Conservation (phyloP, 1,140 invertebrate genomes). For the Drosophila sp. region DNA sequence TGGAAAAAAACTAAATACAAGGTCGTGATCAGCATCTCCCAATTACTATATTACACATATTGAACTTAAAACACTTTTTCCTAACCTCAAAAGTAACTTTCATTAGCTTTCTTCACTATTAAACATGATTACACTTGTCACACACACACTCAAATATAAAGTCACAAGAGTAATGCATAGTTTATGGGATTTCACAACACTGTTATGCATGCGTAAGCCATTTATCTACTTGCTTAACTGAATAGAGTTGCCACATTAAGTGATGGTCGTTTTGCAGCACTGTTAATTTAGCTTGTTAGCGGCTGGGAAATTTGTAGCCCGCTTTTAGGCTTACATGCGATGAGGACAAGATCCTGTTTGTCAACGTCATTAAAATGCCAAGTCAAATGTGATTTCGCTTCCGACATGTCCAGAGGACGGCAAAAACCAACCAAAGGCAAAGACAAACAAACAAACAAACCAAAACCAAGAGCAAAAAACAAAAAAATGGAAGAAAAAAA, state of each 20-base stretch:
- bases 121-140: too few relatives aligned
- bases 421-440: conserved; percentile 12
- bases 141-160: too few relatives aligned
- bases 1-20: too few relatives aligned
- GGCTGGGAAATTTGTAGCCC: background rate
- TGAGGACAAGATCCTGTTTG: conserved; percentile 48
- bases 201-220: background rate
- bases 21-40: too few relatives aligned
- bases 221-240: background rate
- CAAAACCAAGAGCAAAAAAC: conserved; percentile 23
- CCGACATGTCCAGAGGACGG: conserved; percentile 4
- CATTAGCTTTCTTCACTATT: too few relatives aligned
- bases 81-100: too few relatives aligned
- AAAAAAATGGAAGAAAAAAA: conserved; percentile 52
- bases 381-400: conserved; percentile 68
- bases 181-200: background rate
- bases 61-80: too few relatives aligned
- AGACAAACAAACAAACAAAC: conserved; percentile 57
- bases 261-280: conserved; percentile 8
- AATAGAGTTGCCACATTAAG: background rate
- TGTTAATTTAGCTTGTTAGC: conserved; percentile 44
- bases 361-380: conserved; percentile 71
- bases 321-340: conserved; percentile 16
- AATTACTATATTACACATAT: too few relatives aligned
- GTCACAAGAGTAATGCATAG: too few relatives aligned